Evolutionary conservation across 2,797 vertebrate species (phyloP), one percentile per base, ranked within the genome.

Genomic region (Taenioides sp.): DNA sequence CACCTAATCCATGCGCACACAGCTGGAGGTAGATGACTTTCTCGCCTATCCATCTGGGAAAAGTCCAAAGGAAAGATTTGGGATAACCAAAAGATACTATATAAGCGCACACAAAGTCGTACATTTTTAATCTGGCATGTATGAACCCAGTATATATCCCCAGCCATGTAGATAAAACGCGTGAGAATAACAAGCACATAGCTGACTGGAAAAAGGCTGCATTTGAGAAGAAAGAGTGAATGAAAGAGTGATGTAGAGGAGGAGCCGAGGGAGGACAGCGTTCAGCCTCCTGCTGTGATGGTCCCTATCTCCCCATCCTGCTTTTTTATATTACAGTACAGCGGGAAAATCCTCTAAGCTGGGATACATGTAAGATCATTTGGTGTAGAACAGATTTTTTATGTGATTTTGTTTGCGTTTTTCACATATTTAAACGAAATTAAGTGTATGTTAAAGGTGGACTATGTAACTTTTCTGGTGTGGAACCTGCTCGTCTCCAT

Each of bases 261-360:
- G 40, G 80, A 74, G 66, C 55, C 43, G 59, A 66, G 58, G 23
- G 27, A 71, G 67, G 43, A 69, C 66, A 77, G 55, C 25, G 50
- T 73, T 70, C 70, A 65, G 50, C 75, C 67, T 69, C 79, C 72
- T 43, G 72, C 76, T 75, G 84, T 87, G 82, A 67, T 61, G 79
- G 79, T 84, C 67, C 37, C 82, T 84, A 83, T 87, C 83, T 70
- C 17, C 76, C 71, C 77, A 72, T 78, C 74, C 78, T 55, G 65
- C 77, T 67, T 60, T n/a, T 47, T 70, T 31, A 55, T 66, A 66
- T 68, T 67, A 16, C 49, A 69, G 25, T 70, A 75, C 78, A 80
- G 75, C 86, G n/a, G 58, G 65, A 54, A 74, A 87, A 87, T 86
- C 89, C 89, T 20, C 50, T 10, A 54, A n/a, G 7, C 1, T 54